Evolutionary conservation across 2,888 invertebrate species (phyloP).

Genomic region (Calliphora vomitoria): DNA sequence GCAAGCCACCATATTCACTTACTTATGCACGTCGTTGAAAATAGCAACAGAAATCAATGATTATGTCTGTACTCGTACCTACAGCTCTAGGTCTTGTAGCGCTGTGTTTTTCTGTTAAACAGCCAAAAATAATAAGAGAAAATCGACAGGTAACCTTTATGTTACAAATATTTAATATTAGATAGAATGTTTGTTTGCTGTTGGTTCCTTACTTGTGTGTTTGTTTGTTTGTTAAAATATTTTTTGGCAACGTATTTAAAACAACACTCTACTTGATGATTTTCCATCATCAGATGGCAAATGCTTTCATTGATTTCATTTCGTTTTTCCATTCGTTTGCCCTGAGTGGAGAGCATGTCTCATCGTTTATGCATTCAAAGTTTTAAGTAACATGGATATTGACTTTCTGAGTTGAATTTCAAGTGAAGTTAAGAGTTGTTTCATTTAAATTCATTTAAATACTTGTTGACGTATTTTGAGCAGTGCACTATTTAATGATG

Average conservation of each 20-base stretch:
- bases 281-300: conserved; percentile 22
- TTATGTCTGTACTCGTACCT: conserved; percentile 58
- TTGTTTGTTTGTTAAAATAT: conserved; percentile 7
- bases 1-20: neutral
- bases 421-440: conserved; percentile 59
- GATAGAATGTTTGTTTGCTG: conserved; percentile 14
- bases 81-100: neutral
- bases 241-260: conserved; percentile 67
- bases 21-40: conserved; percentile 43
- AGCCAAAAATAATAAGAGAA: conserved; percentile 51
- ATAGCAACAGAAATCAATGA: conserved; percentile 60
- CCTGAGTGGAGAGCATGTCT: conserved; percentile 10
- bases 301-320: conserved; percentile 50
- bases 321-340: neutral
- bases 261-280: conserved; percentile 69
- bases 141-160: conserved; percentile 44
- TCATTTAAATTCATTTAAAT: conserved; percentile 56
- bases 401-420: conserved; percentile 44
- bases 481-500: neutral
- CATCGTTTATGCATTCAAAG: conserved; percentile 32
- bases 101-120: neutral
- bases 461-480: conserved; percentile 59
- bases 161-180: conserved; percentile 51
- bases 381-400: conserved; percentile 37
- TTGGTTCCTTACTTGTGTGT: neutral